Percentiles rank a stretch among this genome's conserved stretches.
Conservation (phyloP, 53 echinoderm and acorn worm genomes). For the Temnopleurus reevesii region DNA sequence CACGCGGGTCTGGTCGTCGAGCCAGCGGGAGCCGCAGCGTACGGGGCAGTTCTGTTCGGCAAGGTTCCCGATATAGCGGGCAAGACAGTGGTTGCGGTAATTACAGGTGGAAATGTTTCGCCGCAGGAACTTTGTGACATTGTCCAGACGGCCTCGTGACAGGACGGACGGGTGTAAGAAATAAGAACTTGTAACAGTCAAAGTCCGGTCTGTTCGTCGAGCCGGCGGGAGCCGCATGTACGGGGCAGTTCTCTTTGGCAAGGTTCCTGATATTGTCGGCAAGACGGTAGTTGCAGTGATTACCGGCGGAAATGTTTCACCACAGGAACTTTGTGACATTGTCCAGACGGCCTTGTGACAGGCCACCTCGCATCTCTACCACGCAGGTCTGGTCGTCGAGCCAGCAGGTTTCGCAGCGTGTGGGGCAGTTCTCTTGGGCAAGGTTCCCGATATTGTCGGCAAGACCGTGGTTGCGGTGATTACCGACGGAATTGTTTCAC, state of each 20-base stretch:
- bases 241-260: constrained; percentile 65
- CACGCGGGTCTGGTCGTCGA: constrained; percentile 73
- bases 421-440: constrained; percentile 60
- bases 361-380: constrained; percentile 60
- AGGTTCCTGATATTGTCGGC: constrained; percentile 70
- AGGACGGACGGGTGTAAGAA: too few species aligned
- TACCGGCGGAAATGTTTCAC: constrained; percentile 77
- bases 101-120: constrained; percentile 77
- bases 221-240: constrained; percentile 83
- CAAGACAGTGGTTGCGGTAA: constrained; percentile 72
- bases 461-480: constrained; percentile 72
- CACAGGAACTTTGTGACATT: constrained; percentile 59
- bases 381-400: constrained; percentile 69
- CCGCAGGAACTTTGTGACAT: constrained; percentile 63
- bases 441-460: constrained; percentile 71
- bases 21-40: constrained; percentile 85
- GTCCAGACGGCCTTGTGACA: too few species aligned
- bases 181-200: too few species aligned
- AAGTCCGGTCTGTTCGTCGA: constrained; percentile 78
- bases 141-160: background rate
- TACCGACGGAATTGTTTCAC: constrained; percentile 70
- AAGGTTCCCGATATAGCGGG: constrained; percentile 74
- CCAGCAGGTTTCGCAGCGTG: constrained; percentile 78
- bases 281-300: constrained; percentile 76
- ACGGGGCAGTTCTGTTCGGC: constrained; percentile 64